These are phyloP conservation scores for Pterostichus niger DNA, from an alignment of 2,888 invertebrate species.

Conservation along the genomic window DNA sequence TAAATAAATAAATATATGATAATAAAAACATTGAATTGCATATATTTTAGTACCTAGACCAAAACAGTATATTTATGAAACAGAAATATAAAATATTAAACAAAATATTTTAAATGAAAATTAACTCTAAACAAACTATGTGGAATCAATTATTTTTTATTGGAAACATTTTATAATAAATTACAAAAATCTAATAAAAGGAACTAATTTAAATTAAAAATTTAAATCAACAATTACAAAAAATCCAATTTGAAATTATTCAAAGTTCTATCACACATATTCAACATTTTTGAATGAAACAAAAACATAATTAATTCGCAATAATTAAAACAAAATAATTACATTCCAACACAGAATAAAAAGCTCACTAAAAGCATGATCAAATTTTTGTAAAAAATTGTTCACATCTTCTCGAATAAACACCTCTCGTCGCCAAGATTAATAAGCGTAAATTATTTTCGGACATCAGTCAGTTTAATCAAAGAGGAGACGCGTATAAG, in stretches of 20 bases:
- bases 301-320: constrained; percentile 18
- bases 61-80: too few relatives aligned
- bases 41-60: too few relatives aligned
- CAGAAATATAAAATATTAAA: too few relatives aligned
- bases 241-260: constrained; percentile 1
- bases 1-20: too few relatives aligned
- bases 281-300: neutral
- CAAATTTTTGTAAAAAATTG: neutral
- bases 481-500: constrained; percentile 47
- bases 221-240: constrained; percentile 11
- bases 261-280: neutral
- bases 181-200: too few relatives aligned
- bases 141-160: too few relatives aligned
- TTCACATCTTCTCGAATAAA: constrained; percentile 19
- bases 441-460: constrained; percentile 52
- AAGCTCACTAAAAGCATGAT: neutral
- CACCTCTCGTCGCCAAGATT: constrained; percentile 28
- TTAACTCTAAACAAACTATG: too few relatives aligned
- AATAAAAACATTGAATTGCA: too few relatives aligned
- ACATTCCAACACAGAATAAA: constrained; percentile 3
- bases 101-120: too few relatives aligned
- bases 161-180: too few relatives aligned
- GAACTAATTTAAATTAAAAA: constrained; percentile 14
- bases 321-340: constrained; percentile 44
- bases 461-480: constrained; percentile 56